Evolutionary conservation across 2,888 invertebrate species (phyloP), one percentile per base, ranked within the genome.

Genomic region (Drosophila prostipennis): DNA sequence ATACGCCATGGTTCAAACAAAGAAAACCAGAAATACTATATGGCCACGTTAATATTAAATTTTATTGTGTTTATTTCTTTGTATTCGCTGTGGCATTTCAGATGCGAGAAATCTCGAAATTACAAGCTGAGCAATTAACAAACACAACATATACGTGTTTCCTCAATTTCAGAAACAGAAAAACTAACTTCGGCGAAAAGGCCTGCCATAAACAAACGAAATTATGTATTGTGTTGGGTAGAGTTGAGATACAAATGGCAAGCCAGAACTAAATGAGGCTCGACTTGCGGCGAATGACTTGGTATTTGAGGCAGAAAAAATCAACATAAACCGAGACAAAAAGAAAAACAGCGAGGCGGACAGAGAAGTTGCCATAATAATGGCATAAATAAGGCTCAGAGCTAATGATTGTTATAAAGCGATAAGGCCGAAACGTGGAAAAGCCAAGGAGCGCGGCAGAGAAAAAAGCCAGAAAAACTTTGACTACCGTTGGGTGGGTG

Each of bases 331-430:
- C 42, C 10, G 10, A 37, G 39, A 39, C 32, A 34, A 7, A 29
- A 29, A 29, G 7, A 7, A 39, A 42, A 16, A 45, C 26, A 19
- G 19, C 2, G 19, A 19, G 19, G 19, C 19, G 19, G 19, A 19
- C 19, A 52, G 60, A 54, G 64, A 71, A 83, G 78, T 87, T 81
- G 71, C 55, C 75, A 76, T 69, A 74, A 80, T 86, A 88, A 86
- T 86, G 88, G 80, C 88, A 77, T 86, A 74, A 78, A 88, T 77
- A 84, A 83, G 71, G 80, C 80, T 59, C 77, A 71, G 45, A 67
- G 80, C 84, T 56, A 80, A 80, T 69, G 86, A 86, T 82, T 76
- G 79, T 69, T 72, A 65, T 72, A 71, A 71, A 74, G 74, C 81
- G 84, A 88, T 84, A 83, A 86, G 72, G 63, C 74, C 55, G 48